Evolutionary conservation across 2,888 invertebrate species (phyloP).

Genomic region (Muscina levida): DNA sequence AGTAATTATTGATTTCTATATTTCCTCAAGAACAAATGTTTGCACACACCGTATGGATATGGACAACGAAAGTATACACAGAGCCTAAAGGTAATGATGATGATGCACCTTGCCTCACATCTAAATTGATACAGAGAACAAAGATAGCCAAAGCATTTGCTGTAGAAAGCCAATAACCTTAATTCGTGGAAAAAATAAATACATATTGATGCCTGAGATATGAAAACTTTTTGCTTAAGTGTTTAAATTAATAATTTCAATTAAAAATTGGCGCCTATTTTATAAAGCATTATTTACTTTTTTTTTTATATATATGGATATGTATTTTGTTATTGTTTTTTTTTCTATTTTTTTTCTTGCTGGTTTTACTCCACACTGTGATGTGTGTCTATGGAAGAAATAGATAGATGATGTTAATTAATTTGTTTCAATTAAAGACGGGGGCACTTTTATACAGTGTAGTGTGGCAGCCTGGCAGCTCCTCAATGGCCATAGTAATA

Average conservation of each 20-base stretch:
- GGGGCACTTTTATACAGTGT: conserved; percentile 19
- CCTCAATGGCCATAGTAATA: too few relatives aligned
- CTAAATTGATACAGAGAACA: conserved; percentile 9
- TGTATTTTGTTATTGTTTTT: too few relatives aligned
- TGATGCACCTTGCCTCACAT: conserved; percentile 36
- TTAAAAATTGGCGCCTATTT: conserved; percentile 66
- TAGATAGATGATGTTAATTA: conserved; percentile 63
- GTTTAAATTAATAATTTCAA: conserved; percentile 66
- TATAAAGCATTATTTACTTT: conserved; percentile 56
- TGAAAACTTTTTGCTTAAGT: conserved; percentile 51
- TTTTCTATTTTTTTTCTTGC: neutral
- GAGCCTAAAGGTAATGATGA: neutral
- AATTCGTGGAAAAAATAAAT: conserved; percentile 30
- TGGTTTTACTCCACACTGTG: conserved; percentile 11
- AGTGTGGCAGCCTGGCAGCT: too few relatives aligned
- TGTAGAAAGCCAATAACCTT: conserved; percentile 51
- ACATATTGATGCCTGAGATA: neutral
- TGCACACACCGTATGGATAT: conserved; percentile 31
- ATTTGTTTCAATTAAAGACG: conserved; percentile 65
- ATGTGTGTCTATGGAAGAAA: conserved; percentile 12
- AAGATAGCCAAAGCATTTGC: conserved; percentile 10
- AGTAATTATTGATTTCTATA: conserved; percentile 18
- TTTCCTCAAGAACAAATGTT: conserved; percentile 47
- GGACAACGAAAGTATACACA: neutral
- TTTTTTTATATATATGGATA: conserved; percentile 20